Evolutionary conservation across 1,140 invertebrate genomes (phyloP), one percentile per base, ranked within the genome.

Genomic region (Watersipora subatra): DNA sequence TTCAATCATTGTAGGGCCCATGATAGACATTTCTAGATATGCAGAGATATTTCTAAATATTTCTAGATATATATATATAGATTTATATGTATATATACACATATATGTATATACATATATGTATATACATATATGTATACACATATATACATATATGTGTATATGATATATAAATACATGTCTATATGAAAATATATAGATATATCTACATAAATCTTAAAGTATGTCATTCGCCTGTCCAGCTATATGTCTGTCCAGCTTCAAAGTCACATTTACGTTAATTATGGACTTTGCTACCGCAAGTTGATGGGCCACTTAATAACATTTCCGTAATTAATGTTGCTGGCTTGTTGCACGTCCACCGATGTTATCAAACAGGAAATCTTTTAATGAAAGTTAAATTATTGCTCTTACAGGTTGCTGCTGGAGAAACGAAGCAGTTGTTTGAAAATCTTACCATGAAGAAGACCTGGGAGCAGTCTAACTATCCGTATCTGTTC

Each of bases 401-500:
- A n/a, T 46, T 7, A 46, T 46, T 46, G 34, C 7, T 46, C 34
- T n/a, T 12, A 12, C 34, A 46, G 34, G 34, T 46, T 12, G 7
- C 34, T n/a, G 7, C 7, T 46, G 34, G 34, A 12, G n/a, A 46
- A 12, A n/a, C 34, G n/a, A 22, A 59, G 7, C 7, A 24, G 58
- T 7, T 59, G 58, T 28, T 59, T 25, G 7, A 7, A 12, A 28
- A 59, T 17, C 17, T 69, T 65, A 68, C 68, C 57, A 59, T 59
- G 58, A 59, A 59, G 58, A 24, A 59, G 17, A 24, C 22, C 7
- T 59, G 58, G 58, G 58, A 59, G 58, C 7, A 59, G 22, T 25
- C 22, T 7, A 59, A 59, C 27, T 74, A 78, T 73, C 76, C 76
- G 7, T 78, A 78, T 66, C 63, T 76, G 17, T 77, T 76, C 64